These are phyloP conservation scores for Drosophila quinaria DNA, from an alignment of 2,888 invertebrate genomes.

Conservation along the genomic window DNA sequence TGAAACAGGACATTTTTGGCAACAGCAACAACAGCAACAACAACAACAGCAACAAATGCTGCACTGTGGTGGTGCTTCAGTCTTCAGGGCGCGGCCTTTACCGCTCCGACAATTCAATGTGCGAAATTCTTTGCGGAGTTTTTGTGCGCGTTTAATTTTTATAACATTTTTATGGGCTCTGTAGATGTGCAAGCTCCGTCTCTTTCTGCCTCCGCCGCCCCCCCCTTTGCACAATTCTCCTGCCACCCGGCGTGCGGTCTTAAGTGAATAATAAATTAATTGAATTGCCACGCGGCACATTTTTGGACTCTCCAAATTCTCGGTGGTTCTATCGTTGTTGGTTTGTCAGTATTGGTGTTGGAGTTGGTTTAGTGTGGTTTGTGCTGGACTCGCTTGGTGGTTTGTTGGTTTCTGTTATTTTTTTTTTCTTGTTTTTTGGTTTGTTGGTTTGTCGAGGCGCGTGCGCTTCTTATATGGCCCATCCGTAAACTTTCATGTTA, in stretches of 20 bases:
- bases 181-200: constrained; percentile 60
- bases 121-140: constrained; percentile 70
- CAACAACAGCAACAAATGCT: constrained; percentile 27
- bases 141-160: constrained; percentile 74
- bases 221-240: too few relatives aligned
- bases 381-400: neutral
- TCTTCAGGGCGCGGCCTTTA: constrained; percentile 45
- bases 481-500: constrained; percentile 70
- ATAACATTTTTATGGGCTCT: constrained; percentile 76
- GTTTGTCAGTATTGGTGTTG: neutral
- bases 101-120: constrained; percentile 50
- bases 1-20: constrained; percentile 69
- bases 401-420: neutral
- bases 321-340: constrained; percentile 1
- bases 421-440: too few relatives aligned
- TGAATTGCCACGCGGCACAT: constrained; percentile 76
- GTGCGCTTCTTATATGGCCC: constrained; percentile 23
- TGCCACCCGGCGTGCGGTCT: too few relatives aligned
- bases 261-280: constrained; percentile 81
- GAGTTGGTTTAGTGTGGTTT: constrained; percentile 1
- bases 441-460: constrained; percentile 8
- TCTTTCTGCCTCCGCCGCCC: too few relatives aligned
- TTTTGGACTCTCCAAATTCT: constrained; percentile 29
- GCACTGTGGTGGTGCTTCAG: constrained; percentile 5
- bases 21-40: constrained; percentile 3